A percentile compares a stretch with the other conserved stretches of the same genome.
Conservation (phyloP, 2,888 invertebrate species). For the Oscheius myriophilus region DNA sequence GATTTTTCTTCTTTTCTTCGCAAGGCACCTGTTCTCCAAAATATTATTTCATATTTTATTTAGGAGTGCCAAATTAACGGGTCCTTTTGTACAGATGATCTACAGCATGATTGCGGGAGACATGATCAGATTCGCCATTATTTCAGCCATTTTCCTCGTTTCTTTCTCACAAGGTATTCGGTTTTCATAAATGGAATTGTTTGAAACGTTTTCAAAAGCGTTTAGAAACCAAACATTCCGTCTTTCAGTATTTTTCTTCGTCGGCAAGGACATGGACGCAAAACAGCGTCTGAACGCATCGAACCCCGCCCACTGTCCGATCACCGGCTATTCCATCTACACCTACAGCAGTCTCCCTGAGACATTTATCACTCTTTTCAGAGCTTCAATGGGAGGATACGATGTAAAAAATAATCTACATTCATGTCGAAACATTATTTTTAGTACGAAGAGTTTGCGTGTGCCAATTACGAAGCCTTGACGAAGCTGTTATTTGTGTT, state of each 20-base stretch:
- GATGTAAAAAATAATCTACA: conserved; percentile 79
- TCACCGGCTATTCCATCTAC: conserved; percentile 69
- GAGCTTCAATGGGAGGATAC: conserved; percentile 96
- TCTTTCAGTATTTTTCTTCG: conserved; percentile 77
- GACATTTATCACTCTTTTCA: conserved; percentile 97
- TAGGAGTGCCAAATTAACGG: conserved; percentile 79
- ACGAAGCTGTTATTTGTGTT: conserved; percentile 95
- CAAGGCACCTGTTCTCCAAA: conserved; percentile 81
- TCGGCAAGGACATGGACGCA: conserved; percentile 81
- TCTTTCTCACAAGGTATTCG: conserved; percentile 88
- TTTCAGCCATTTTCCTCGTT: conserved; percentile 90
- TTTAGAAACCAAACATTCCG: too few species aligned
- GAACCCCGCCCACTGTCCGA: conserved; percentile 57
- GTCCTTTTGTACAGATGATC: conserved; percentile 99
- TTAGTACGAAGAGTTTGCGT: conserved; percentile 90
- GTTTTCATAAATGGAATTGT: too few species aligned
- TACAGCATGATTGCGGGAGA: conserved; percentile 99
- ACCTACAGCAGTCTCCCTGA: conserved; percentile 81
- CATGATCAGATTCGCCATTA: conserved; percentile 97
- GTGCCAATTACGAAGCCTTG: conserved; percentile 88
- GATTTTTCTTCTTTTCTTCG: conserved; percentile 98
- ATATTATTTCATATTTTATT: conserved; percentile 17
- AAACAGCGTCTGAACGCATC: conserved; percentile 61
- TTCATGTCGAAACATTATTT: too few species aligned
- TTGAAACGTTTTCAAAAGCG: too few species aligned